Evolutionary conservation across 2,888 invertebrate species (phyloP).

Genomic region (Euplexia lucipara): DNA sequence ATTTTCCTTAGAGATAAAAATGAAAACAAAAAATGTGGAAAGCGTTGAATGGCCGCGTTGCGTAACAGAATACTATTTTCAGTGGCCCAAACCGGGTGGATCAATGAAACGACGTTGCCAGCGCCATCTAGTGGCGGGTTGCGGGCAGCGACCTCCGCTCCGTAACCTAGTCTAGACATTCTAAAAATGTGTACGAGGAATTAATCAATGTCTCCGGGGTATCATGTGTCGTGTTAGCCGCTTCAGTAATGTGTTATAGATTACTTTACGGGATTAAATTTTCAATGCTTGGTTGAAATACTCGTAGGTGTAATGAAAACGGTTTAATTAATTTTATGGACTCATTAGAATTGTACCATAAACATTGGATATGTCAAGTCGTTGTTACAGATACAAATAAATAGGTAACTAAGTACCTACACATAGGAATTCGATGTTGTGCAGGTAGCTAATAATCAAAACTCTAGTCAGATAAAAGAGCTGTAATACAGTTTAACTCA

Average conservation of each 20-base stretch:
- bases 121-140: conserved; percentile 77
- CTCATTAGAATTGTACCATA: conserved; percentile 5
- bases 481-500: neutral
- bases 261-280: conserved; percentile 39
- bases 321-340: conserved; percentile 26
- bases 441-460: neutral
- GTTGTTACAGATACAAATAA: neutral
- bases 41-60: conserved; percentile 62
- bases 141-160: conserved; percentile 67
- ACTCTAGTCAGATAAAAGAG: neutral
- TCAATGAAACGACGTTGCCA: conserved; percentile 78
- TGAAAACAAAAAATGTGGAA: conserved; percentile 56
- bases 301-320: conserved; percentile 19
- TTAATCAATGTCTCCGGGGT: conserved; percentile 61
- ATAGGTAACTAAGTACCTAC: neutral
- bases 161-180: conserved; percentile 65
- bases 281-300: conserved; percentile 10
- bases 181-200: conserved; percentile 58
- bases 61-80: conserved; percentile 76
- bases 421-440: neutral
- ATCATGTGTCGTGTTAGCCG: conserved; percentile 61
- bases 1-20: conserved; percentile 41
- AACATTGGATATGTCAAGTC: neutral
- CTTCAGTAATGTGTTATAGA: conserved; percentile 19
- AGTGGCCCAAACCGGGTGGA: conserved; percentile 74